A percentile compares a stretch with the other conserved stretches of the same genome.
Conservation (phyloP, 2,888 invertebrate genomes). For the Eupithecia subumbrata region DNA sequence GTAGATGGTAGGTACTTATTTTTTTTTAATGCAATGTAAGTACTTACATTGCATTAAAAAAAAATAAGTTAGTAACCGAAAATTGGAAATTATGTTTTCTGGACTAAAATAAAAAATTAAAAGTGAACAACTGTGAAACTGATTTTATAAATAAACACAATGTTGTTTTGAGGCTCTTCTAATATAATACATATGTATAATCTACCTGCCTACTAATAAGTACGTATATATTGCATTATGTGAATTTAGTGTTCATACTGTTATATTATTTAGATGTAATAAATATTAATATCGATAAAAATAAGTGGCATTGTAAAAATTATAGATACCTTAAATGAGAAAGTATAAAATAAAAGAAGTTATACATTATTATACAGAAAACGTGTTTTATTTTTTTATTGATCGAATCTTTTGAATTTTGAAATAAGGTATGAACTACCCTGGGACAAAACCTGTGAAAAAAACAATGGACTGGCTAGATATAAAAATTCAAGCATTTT, state of each 20-base stretch:
- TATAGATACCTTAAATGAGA: slow-evolving; percentile 30
- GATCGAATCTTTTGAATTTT: not conserved
- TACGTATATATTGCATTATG: not conserved
- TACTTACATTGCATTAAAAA: not conserved
- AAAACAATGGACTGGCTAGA: not conserved
- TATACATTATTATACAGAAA: slow-evolving; percentile 42
- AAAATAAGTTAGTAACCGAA: not conserved
- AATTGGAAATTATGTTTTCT: not conserved
- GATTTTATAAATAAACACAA: not conserved
- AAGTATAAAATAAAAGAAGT: slow-evolving; percentile 39
- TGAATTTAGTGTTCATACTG: slow-evolving; percentile 28
- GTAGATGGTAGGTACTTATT: not conserved
- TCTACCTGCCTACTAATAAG: not conserved
- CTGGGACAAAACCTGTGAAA: not conserved
- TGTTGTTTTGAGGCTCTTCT: not conserved
- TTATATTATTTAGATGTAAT: slow-evolving; percentile 16
- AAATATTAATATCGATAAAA: slow-evolving; percentile 31
- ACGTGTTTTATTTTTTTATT: slow-evolving; percentile 10
- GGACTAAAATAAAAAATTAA: not conserved
- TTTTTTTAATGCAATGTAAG: no score
- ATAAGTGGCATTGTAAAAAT: slow-evolving; percentile 38
- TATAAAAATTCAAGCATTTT: no score
- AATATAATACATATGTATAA: not conserved
- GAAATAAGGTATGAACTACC: not conserved
- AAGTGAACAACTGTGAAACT: not conserved